Evolutionary conservation across 1,140 invertebrate species (phyloP), one percentile per base, ranked within the genome.

Genomic region (Eriocheir sinensis): DNA sequence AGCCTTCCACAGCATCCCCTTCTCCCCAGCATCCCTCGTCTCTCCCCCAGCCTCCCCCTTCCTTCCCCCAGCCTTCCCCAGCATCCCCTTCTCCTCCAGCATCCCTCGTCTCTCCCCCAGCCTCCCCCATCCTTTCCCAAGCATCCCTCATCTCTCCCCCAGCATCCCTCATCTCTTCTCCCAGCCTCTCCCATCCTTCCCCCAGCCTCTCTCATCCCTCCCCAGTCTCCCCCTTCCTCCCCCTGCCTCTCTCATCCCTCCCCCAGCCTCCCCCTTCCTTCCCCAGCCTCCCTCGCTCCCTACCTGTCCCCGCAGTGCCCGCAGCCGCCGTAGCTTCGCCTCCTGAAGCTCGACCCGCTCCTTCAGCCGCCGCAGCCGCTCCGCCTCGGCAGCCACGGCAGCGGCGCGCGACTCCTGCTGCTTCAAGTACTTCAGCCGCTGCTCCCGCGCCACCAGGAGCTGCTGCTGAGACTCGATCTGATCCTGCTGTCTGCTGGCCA

Each of bases 401-500:
- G 97, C 97, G 96, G 96, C 92, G 93, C 98, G 97, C 96, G 98
- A 98, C 97, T 99, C 98, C 97, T 99, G 98, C 97, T 99, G 98
- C 97, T 99, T 99, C 96, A 99, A 98, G 97, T 99, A 99, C 96
- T 99, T 98, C 96, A 99, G 97, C 96, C 99, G 97, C 97, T 99
- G 99, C 97, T 99, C 98, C 96, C 98, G 98, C 96, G 98, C 98
- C 96, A 98, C 98, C 96, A 99, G 97, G 96, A 98, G 97, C 97
- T 99, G 98, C 96, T 99, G 98, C 97, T 99, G 98, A 96, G 98
- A 98, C 97, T 99, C 99, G 96, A 99, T 99, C 97, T 99, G 98
- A 97, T 99, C 98, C 97, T 99, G 99, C 97, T 99, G 99, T 96
- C 98, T 97, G 96, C 98, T 97, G 96, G 99, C 99, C 98, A 99